Percentiles rank a stretch among this genome's conserved stretches.
Conservation (phyloP, 2,797 vertebrate species). For the Bovichtus diacanthus region DNA sequence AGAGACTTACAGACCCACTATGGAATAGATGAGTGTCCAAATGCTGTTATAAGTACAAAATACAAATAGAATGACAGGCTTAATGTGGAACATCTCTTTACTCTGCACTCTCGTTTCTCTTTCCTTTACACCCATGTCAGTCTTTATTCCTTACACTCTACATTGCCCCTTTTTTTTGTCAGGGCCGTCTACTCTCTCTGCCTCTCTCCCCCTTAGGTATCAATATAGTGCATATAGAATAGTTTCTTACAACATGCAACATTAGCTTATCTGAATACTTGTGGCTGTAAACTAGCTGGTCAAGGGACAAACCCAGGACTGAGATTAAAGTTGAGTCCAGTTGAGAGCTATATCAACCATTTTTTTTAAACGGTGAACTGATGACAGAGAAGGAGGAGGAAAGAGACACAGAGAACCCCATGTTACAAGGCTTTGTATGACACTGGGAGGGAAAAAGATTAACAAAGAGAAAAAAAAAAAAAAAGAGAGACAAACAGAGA, state of each 20-base stretch:
- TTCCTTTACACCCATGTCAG: not conserved
- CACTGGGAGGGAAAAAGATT: constrained; percentile 33
- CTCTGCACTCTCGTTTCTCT: not conserved
- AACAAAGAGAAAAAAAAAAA: constrained; percentile 23
- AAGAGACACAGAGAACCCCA: not conserved
- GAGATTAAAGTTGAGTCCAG: not conserved
- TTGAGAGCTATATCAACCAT: constrained; percentile 3
- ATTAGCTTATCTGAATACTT: not conserved
- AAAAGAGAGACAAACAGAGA: constrained; percentile 35
- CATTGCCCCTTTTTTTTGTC: not conserved
- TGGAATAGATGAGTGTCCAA: constrained; percentile 23
- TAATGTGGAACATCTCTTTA: not conserved
- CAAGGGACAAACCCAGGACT: not conserved
- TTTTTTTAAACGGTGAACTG: constrained; percentile 5
- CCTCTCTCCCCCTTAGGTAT: not conserved
- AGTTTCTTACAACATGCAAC: no score
- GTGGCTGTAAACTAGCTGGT: not conserved
- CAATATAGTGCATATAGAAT: not conserved
- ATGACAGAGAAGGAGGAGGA: constrained; percentile 29
- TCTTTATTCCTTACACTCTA: not conserved
- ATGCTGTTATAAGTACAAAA: constrained; percentile 20
- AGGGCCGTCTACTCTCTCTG: not conserved
- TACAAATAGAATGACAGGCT: constrained; percentile 6
- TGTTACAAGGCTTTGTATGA: constrained; percentile 15
- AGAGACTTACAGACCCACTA: constrained; percentile 29